Conservation (phyloP, 2,797 vertebrate species). For the Lepilemur ruficaudatus region DNA sequence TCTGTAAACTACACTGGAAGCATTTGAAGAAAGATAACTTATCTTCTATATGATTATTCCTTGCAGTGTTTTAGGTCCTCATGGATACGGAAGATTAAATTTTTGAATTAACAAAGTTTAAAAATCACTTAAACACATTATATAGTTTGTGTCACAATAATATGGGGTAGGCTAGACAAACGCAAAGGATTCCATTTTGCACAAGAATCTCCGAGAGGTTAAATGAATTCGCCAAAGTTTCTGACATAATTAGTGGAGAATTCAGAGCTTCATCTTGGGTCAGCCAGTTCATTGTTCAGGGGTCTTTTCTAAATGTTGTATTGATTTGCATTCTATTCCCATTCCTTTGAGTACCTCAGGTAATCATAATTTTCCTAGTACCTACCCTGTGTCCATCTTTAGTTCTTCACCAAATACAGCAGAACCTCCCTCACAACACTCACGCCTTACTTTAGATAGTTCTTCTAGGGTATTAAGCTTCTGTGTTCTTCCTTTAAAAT, state of each 20-base stretch:
- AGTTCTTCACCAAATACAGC: not conserved
- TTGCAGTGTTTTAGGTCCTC: not conserved
- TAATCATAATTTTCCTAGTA: not conserved
- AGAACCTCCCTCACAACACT: not conserved
- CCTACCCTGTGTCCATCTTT: too few species aligned
- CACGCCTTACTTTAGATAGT: accelerated
- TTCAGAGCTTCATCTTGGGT: not conserved
- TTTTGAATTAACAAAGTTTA: not conserved
- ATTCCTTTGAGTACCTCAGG: not conserved
- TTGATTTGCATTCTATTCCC: not conserved
- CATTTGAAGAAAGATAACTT: not conserved
- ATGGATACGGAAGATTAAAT: not conserved
- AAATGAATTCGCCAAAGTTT: not conserved
- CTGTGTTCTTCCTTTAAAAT: not conserved
- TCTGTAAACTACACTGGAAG: not conserved
- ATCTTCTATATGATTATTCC: not conserved
- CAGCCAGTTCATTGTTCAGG: not conserved
- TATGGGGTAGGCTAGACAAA: not conserved
- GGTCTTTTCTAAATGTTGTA: not conserved
- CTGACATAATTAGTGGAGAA: not conserved
- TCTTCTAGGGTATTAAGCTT: not conserved
- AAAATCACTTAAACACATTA: not conserved
- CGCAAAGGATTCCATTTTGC: not conserved
- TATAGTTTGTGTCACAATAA: not conserved
- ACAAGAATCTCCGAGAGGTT: not conserved